Evolutionary conservation across 2,797 vertebrate genomes (phyloP).

Genomic region (Oreochromis mossambicus): DNA sequence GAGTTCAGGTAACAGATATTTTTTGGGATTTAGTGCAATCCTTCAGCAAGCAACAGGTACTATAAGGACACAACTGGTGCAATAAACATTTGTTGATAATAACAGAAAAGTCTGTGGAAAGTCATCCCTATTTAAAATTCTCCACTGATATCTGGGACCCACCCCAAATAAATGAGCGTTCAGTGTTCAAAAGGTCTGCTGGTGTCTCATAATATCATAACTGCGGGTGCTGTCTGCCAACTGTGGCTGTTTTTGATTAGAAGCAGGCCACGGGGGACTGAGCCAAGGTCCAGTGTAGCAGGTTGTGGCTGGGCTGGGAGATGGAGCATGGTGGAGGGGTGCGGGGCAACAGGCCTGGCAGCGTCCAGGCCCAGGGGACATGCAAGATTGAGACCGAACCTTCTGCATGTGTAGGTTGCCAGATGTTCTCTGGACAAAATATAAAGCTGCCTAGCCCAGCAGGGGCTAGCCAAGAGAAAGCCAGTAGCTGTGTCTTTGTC

Average conservation of each 20-base stretch:
- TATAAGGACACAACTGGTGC: background rate
- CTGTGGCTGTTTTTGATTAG: slow-evolving; percentile 52
- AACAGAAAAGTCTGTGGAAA: background rate
- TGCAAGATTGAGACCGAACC: slow-evolving; percentile 20
- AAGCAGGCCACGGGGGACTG: slow-evolving; percentile 31
- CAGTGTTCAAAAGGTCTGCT: slow-evolving; percentile 32
- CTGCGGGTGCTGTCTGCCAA: slow-evolving; percentile 47
- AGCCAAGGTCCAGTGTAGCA: slow-evolving; percentile 48
- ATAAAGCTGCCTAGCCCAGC: slow-evolving; percentile 1
- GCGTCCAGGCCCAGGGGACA: slow-evolving; percentile 14
- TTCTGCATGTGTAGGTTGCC: slow-evolving; percentile 48
- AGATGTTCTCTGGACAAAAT: slow-evolving; percentile 49
- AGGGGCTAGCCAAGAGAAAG: background rate
- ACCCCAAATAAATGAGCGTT: slow-evolving; percentile 38
- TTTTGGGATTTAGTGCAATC: background rate
- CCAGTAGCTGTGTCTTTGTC: slow-evolving; percentile 15
- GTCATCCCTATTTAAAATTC: slow-evolving; percentile 27
- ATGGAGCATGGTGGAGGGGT: background rate
- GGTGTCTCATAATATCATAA: slow-evolving; percentile 54
- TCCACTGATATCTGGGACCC: slow-evolving; percentile 10
- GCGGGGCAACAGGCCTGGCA: slow-evolving; percentile 16
- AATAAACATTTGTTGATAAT: background rate
- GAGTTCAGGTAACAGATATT: background rate
- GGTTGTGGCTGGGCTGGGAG: slow-evolving; percentile 4
- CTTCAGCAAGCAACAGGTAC: background rate